Percentiles rank a stretch among this genome's conserved stretches.
phyloP scores from a whole-genome alignment of 2,113 vertebrate species.

The Ceyx cyanopectus region DNA sequence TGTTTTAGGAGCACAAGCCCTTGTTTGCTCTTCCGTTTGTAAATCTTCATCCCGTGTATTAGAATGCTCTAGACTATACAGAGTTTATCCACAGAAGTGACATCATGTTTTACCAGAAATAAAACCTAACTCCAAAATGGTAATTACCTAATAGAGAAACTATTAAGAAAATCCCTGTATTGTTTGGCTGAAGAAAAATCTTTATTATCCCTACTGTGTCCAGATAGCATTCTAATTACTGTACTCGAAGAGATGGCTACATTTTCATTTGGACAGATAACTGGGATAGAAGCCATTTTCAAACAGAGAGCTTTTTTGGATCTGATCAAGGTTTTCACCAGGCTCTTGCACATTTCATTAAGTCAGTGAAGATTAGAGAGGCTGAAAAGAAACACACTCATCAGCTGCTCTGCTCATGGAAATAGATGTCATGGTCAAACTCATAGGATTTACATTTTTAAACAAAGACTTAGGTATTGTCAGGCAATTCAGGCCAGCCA shows the following conservation, averaged over 20 bases:
- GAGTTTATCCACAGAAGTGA: background rate
- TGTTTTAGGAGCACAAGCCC: background rate
- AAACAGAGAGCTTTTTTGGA: background rate
- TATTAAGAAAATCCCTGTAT: background rate
- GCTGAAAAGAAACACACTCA: background rate
- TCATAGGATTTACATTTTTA: background rate
- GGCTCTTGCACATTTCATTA: background rate
- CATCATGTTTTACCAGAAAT: background rate
- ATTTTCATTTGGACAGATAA: background rate
- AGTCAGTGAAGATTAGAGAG: background rate
- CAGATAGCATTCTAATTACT: background rate
- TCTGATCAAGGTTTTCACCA: background rate
- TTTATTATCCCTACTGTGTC: background rate
- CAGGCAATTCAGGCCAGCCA: background rate
- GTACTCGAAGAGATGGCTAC: background rate
- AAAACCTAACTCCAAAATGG: background rate
- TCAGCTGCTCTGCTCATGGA: background rate
- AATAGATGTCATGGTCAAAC: background rate
- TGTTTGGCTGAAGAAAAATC: background rate
- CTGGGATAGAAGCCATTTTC: background rate
- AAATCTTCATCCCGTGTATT: background rate
- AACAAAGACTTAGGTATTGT: background rate
- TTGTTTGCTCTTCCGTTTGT: background rate
- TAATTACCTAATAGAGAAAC: background rate
- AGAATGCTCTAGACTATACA: background rate